Evolutionary conservation across 2,888 invertebrate genomes (phyloP).

Genomic region (Calliopum simillimum): DNA sequence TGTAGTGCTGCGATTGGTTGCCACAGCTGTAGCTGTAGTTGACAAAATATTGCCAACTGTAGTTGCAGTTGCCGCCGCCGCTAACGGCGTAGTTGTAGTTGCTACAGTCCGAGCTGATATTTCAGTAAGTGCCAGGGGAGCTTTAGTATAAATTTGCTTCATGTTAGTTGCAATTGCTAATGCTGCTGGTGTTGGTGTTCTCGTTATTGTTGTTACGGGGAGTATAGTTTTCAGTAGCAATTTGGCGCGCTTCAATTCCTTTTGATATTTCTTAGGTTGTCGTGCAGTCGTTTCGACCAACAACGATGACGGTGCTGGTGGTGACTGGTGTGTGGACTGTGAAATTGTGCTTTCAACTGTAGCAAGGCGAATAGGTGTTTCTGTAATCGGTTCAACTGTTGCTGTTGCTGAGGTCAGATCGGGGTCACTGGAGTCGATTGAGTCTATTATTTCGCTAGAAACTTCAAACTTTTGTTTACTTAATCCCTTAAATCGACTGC

Average conservation of each 20-base stretch:
- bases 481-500: background rate
- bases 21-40: background rate
- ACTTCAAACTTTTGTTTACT: conserved; percentile 7
- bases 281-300: conserved; percentile 39
- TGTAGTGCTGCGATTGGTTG: background rate
- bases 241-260: conserved; percentile 62
- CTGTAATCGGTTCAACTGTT: too few species aligned
- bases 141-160: background rate
- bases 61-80: conserved; percentile 11
- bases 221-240: conserved; percentile 59
- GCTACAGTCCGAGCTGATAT: conserved; percentile 3
- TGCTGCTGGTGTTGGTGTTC: conserved; percentile 7
- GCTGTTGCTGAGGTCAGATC: background rate
- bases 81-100: background rate
- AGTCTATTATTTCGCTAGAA: background rate
- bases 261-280: conserved; percentile 55
- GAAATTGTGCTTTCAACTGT: conserved; percentile 11
- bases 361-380: too few species aligned
- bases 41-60: conserved; percentile 7
- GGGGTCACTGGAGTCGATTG: background rate
- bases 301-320: conserved; percentile 13
- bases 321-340: conserved; percentile 23
- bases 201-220: conserved; percentile 36
- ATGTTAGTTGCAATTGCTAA: conserved; percentile 23
- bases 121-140: background rate